Evolutionary conservation across 2,888 invertebrate species (phyloP).

Genomic region (Atethmia centrago): DNA sequence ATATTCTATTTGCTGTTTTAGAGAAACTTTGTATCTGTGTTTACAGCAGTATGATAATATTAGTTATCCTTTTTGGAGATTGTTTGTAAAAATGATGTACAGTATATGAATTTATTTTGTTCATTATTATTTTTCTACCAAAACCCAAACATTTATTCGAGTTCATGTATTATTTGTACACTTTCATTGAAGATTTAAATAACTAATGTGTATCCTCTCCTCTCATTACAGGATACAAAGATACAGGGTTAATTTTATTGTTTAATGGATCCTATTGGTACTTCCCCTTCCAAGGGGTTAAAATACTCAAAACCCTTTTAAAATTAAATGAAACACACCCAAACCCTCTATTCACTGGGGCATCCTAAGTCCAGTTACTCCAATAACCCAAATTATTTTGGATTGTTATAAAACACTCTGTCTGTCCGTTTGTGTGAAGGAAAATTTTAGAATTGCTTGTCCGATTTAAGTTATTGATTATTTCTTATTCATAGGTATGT

Average conservation of each 20-base stretch:
- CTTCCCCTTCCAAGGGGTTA: not conserved
- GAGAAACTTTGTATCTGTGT: not conserved
- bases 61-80: not conserved
- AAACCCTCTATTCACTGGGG: not conserved
- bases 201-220: not conserved
- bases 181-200: not conserved
- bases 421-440: too few species aligned
- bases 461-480: not conserved
- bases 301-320: not conserved
- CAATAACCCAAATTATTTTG: not conserved
- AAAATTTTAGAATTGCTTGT: not conserved
- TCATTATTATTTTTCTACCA: not conserved
- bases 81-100: not conserved
- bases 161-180: not conserved
- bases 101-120: not conserved
- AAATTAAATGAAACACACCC: slow-evolving; percentile 10
- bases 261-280: not conserved
- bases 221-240: not conserved
- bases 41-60: too few species aligned
- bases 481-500: not conserved
- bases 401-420: not conserved
- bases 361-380: not conserved
- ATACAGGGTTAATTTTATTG: not conserved
- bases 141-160: not conserved
- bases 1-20: not conserved